Evolutionary conservation across 2,888 invertebrate genomes (phyloP).

Genomic region (Polydesmus complanatus): DNA sequence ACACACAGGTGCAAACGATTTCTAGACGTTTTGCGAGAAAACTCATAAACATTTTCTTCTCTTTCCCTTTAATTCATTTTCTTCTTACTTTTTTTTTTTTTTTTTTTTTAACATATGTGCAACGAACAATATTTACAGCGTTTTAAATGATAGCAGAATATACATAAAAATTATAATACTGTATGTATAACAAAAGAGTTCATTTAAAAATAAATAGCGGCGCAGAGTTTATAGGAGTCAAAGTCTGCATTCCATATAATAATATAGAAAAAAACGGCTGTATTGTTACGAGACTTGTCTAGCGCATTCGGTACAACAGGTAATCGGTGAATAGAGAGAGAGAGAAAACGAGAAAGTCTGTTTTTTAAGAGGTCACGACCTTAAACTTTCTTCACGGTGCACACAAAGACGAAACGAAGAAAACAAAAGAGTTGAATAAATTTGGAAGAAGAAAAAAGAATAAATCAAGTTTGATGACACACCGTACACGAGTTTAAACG

Average conservation of each 20-base stretch:
- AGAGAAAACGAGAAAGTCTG: background rate
- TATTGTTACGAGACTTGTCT: background rate
- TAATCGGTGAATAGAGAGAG: background rate
- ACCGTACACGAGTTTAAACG: too few species aligned
- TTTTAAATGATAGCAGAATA: too few species aligned
- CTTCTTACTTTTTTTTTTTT: too few species aligned
- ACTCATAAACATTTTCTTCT: background rate
- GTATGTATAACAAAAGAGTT: background rate
- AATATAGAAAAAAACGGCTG: background rate
- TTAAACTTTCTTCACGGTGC: too few species aligned
- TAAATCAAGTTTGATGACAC: too few species aligned
- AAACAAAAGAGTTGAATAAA: too few species aligned
- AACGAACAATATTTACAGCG: too few species aligned
- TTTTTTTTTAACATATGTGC: too few species aligned
- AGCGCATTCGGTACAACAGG: background rate
- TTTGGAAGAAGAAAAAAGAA: too few species aligned
- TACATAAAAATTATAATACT: too few species aligned
- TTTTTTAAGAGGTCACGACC: background rate
- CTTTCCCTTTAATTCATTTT: too few species aligned
- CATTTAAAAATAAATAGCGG: background rate
- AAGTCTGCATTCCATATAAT: background rate
- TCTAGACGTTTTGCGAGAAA: background rate
- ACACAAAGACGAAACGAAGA: too few species aligned
- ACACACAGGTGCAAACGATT: background rate
- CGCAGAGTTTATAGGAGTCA: background rate